phyloP scores from a whole-genome alignment of 2,113 vertebrate genomes.

The Odocoileus virginianus region DNA sequence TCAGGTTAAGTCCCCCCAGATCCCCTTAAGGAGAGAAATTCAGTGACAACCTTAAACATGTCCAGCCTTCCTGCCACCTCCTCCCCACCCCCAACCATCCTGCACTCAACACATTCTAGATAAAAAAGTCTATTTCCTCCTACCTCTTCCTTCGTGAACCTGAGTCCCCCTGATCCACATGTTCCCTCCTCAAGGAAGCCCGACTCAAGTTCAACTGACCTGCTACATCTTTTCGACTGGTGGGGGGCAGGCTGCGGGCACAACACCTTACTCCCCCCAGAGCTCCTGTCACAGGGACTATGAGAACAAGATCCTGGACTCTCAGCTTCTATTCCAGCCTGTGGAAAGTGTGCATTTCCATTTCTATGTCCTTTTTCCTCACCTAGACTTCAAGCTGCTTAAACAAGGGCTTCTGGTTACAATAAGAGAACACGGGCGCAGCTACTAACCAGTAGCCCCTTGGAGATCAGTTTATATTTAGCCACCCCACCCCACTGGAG shows the following conservation, averaged over 20 bases:
- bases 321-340: background rate
- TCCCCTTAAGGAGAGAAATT: background rate
- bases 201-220: background rate
- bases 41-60: background rate
- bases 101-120: background rate
- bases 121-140: background rate
- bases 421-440: rapidly evolving
- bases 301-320: background rate
- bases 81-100: background rate
- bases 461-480: background rate
- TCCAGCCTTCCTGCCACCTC: background rate
- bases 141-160: background rate
- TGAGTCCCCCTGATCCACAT: background rate
- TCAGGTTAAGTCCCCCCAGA: background rate
- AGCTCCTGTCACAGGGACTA: background rate
- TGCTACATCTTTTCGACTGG: background rate
- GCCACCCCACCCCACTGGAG: too few species aligned
- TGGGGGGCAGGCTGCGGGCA: background rate
- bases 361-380: background rate
- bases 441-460: rapidly evolving
- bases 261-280: rapidly evolving
- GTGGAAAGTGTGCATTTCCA: background rate
- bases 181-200: background rate
- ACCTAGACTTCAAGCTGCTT: background rate
- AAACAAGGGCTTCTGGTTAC: background rate